Evolutionary conservation across 2,113 vertebrate genomes (phyloP), one percentile per base, ranked within the genome.

Genomic region (Lycocorax pyrrhopterus): DNA sequence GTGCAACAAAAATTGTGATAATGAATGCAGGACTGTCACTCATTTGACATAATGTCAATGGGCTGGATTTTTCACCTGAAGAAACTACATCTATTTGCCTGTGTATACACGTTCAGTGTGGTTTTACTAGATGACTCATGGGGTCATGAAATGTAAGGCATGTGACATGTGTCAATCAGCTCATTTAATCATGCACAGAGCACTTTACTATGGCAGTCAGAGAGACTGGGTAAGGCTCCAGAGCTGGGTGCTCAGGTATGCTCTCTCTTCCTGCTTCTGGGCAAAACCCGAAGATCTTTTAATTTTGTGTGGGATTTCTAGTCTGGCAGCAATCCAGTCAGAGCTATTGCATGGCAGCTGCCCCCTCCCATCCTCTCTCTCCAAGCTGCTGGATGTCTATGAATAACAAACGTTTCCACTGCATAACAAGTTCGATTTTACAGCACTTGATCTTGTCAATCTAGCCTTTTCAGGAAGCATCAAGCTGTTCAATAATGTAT

Each of bases 371-470:
- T 84, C 32, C 49, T 41, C 69, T 78, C 56, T 68, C 62, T 62
- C 49, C 37, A 68, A 33, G 71, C 66, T 87, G 66, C 81, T 32
- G 53, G 71, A 56, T 53, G 49, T 66, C 74, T 88, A 3, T 85
- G 90, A 91, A 85, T 83, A 78, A 84, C 84, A 94, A 95, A 78
- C 4, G 1, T 71, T 91, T 21, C 69, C 82, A 64, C 67, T 46
- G 75, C n/a, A 23, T 56, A 93, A 72, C 1, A 0, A 90, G 87
- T 64, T 79, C 8, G 8, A 33, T 93, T 87, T 93, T 68, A 87
- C 56, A 91, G 56, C 81, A 44, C 71, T 56, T 58, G 62, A 92
- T 91, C 82, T 85, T 87, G 87, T 79, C 90, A 87, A 44, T 83
- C 71, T 60, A 43, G 52, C 30, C 47, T 84, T 89, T 87, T 52